Base-by-base conservation (phyloP, 2,888 invertebrate species). In the Hyposoter didymator region DNA sequence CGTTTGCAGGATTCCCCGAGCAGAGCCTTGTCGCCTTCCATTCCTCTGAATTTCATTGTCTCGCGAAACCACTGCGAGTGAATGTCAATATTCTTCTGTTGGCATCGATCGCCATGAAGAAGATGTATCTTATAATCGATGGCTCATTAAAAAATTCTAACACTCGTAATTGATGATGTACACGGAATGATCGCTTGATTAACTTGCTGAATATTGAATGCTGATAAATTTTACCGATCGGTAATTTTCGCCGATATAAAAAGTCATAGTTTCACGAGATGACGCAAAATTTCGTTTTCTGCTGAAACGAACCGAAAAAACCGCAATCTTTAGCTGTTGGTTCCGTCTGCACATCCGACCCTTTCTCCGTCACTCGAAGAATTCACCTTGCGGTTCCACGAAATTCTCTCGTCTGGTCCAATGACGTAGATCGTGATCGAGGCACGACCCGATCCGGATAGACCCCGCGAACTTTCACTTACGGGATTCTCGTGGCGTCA, bases 301-400 rank as follows among this genome's bases (percentile, higher is more conserved):
- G 62, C 14, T 22, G 17, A 22, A 59, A 69, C n/a, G 32, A 49
- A 82, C n/a, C 43, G 32, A 19, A 78, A 67, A 76, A 66, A 76
- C 8, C n/a, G 22, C 14, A 28, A 72, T 47, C 17, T 47, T 59
- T 79, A 22, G 45, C 17, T 62, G 52, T 39, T 66, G 28, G 28
- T 73, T 76, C 59, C 75, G 75, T 78, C 35, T 74, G 55, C 47
- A 67, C 14, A 49, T 66, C 66, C 22, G 62, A 67, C 43, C 75
- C 75, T 79, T 82, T 75, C 82, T 49, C 75, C 59, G 39, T 64
- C 59, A 17, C 70, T 75, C 82, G 78, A 67, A 49, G 85, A 82
- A 85, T 82, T 72, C 62, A 82, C 75, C 82, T 75, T 76, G 70
- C 72, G 55, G 12, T 85, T 85, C 85, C 85, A 79, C 72, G 82